phyloP scores from a whole-genome alignment of 2,888 invertebrate genomes.

The Amiota mariae region DNA sequence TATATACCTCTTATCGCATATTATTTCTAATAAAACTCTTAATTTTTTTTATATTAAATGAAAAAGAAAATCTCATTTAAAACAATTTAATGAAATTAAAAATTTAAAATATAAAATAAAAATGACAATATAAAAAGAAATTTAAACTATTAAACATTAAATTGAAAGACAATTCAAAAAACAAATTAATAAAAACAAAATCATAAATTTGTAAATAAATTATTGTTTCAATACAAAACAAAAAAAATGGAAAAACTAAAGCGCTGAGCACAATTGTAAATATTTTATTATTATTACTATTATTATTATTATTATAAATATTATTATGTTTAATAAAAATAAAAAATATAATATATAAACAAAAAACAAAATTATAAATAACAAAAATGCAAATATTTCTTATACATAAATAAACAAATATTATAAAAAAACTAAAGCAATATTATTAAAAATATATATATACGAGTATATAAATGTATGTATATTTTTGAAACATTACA shows the following conservation, averaged over 20 bases:
- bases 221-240: not conserved
- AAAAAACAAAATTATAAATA: slow-evolving; percentile 14
- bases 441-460: slow-evolving; percentile 3
- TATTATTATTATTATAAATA: slow-evolving; percentile 24
- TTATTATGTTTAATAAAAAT: not conserved
- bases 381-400: not conserved
- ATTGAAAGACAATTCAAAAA: not conserved
- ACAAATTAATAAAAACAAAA: slow-evolving; percentile 7
- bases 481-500: too few species aligned
- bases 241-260: not conserved
- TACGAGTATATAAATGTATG: too few species aligned
- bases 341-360: not conserved
- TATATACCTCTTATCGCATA: not conserved
- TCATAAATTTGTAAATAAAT: slow-evolving; percentile 22
- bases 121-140: slow-evolving; percentile 43
- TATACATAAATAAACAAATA: not conserved
- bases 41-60: slow-evolving; percentile 26
- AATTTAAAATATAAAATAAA: slow-evolving; percentile 40
- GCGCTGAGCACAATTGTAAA: slow-evolving; percentile 16
- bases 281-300: slow-evolving; percentile 18
- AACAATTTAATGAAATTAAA: slow-evolving; percentile 35
- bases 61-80: slow-evolving; percentile 39
- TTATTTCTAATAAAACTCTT: slow-evolving; percentile 14
- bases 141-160: slow-evolving; percentile 33
- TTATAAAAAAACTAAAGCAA: not conserved